Evolutionary conservation across 2,888 invertebrate genomes (phyloP).

Genomic region (Drosophila buzzatii): DNA sequence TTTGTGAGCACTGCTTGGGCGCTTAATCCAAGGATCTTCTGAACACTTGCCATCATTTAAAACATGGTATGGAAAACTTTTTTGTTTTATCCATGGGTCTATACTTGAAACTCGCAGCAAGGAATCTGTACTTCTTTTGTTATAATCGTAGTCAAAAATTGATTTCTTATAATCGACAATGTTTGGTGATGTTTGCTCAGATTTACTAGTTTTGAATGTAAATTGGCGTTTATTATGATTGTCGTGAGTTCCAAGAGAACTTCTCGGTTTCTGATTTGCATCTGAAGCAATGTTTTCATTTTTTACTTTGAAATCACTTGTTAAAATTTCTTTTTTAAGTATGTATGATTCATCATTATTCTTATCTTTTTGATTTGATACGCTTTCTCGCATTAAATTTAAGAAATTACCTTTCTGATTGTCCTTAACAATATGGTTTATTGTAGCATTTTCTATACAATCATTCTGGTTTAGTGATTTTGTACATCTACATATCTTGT

Average conservation of each 20-base stretch:
- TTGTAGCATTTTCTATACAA: conserved; percentile 1
- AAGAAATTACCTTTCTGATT: conserved; percentile 8
- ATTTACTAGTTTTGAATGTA: conserved; percentile 73
- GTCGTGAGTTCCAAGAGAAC: conserved; percentile 42
- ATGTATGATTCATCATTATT: conserved; percentile 8
- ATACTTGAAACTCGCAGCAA: conserved; percentile 80
- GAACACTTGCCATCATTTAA: conserved; percentile 32
- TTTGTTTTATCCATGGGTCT: conserved; percentile 85
- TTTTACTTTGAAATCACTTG: conserved; percentile 30
- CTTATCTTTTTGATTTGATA: conserved; percentile 13
- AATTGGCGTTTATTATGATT: conserved; percentile 52
- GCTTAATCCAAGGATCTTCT: conserved; percentile 82
- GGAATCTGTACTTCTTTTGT: conserved; percentile 83
- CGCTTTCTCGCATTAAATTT: conserved; percentile 5
- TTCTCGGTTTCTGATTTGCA: conserved; percentile 27
- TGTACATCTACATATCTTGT: conserved; percentile 41
- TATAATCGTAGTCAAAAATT: conserved; percentile 71
- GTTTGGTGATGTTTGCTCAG: conserved; percentile 85
- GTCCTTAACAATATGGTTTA: conserved; percentile 8
- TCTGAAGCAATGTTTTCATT: conserved; percentile 21
- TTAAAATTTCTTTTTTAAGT: conserved; percentile 9
- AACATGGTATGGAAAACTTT: conserved; percentile 50
- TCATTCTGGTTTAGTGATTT: conserved; percentile 40
- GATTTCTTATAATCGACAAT: conserved; percentile 65
- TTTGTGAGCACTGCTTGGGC: conserved; percentile 38